Percentiles rank a stretch among this genome's conserved stretches.
phyloP scores from a whole-genome alignment of 2,797 vertebrate species.

The Chrysocyon brachyurus region DNA sequence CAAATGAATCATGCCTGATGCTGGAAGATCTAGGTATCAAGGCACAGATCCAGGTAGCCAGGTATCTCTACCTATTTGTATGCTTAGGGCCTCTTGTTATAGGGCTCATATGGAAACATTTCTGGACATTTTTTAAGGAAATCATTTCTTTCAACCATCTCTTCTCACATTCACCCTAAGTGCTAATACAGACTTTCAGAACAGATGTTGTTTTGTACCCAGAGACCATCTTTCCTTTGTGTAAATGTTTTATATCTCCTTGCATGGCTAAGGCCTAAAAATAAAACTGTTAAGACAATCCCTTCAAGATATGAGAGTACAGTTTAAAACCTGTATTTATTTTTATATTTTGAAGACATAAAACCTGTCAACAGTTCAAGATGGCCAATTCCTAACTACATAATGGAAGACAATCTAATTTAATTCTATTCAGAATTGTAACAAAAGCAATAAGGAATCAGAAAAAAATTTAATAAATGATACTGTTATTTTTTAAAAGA shows the following conservation, averaged over 20 bases:
- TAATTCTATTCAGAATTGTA: neutral
- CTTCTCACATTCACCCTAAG: neutral
- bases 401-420: neutral
- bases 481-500: neutral
- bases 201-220: neutral
- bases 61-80: neutral
- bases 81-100: neutral
- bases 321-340: slow-evolving; percentile 55
- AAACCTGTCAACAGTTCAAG: slow-evolving; percentile 8
- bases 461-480: neutral
- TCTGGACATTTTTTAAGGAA: neutral
- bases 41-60: neutral
- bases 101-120: neutral
- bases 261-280: slow-evolving; percentile 37
- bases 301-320: neutral
- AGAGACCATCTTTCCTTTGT: slow-evolving; percentile 26
- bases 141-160: neutral
- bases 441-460: neutral
- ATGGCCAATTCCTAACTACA: neutral
- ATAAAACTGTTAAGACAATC: slow-evolving; percentile 21
- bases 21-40: too few relatives aligned
- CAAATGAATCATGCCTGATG: neutral
- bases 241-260: slow-evolving; percentile 24
- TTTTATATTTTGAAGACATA: slow-evolving; percentile 56
- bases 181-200: neutral